A percentile compares a stretch with the other conserved stretches of the same genome.
These are phyloP conservation scores for Pyralis farinalis DNA, from an alignment of 2,888 invertebrate species.

Conservation along the genomic window DNA sequence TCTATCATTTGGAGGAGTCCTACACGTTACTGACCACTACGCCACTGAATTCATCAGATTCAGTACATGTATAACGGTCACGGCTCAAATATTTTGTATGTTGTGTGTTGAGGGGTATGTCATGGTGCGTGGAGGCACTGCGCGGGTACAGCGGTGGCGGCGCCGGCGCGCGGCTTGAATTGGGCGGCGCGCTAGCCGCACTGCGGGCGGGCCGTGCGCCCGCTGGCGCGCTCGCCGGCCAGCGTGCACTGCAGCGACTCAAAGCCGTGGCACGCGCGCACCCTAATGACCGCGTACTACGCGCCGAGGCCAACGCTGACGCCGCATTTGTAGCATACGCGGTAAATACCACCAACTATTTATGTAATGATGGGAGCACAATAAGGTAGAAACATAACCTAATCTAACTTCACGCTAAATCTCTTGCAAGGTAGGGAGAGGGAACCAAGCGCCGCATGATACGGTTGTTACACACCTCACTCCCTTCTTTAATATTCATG, in stretches of 20 bases:
- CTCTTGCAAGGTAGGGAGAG: too few species aligned
- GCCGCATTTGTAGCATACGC: constrained; percentile 72
- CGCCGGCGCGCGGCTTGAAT: constrained; percentile 89
- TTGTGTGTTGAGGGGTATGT: constrained; percentile 51
- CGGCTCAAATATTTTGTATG: too few species aligned
- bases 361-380: too few species aligned
- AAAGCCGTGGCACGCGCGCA: constrained; percentile 68
- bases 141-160: constrained; percentile 93
- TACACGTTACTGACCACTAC: too few species aligned
- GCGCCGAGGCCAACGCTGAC: constrained; percentile 69
- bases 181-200: constrained; percentile 92
- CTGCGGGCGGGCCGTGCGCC: constrained; percentile 78
- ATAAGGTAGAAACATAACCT: too few species aligned
- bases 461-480: too few species aligned
- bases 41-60: too few species aligned
- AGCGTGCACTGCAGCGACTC: constrained; percentile 50
- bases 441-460: too few species aligned
- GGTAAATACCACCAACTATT: constrained; percentile 25
- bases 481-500: too few species aligned
- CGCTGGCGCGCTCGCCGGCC: constrained; percentile 20
- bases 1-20: too few species aligned
- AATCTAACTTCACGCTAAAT: too few species aligned
- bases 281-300: constrained; percentile 57
- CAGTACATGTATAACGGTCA: too few species aligned
- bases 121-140: constrained; percentile 96